Evolutionary conservation across 2,888 invertebrate species (phyloP).

Genomic region (Saturnia japonica): DNA sequence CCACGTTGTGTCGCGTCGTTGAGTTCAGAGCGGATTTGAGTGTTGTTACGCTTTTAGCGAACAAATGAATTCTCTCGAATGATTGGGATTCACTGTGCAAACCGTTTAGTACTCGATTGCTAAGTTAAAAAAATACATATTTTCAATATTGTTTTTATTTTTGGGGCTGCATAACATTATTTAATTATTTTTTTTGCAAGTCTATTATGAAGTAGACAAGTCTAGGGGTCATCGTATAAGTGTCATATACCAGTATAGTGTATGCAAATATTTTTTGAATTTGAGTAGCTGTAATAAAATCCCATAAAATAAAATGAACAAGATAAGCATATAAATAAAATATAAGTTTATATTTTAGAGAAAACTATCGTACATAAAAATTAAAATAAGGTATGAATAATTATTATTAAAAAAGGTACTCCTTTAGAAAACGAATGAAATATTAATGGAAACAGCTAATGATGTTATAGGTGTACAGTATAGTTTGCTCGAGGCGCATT

Average conservation of each 20-base stretch:
- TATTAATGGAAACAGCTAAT: conserved; percentile 25
- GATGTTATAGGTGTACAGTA: conserved; percentile 32
- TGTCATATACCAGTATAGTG: no score
- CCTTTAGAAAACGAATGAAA: not conserved
- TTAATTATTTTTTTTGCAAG: not conserved
- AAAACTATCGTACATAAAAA: no score
- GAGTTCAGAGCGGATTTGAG: conserved; percentile 51
- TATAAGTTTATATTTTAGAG: no score
- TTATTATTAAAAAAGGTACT: not conserved
- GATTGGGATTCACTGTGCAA: conserved; percentile 67
- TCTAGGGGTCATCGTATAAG: no score
- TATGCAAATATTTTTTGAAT: no score
- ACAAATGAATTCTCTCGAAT: conserved; percentile 72
- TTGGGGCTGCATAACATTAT: not conserved
- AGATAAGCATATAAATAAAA: no score
- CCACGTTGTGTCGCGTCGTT: conserved; percentile 34
- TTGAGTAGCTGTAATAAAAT: no score
- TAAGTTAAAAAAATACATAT: conserved; percentile 38
- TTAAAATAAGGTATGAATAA: no score
- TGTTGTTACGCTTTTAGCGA: conserved; percentile 72
- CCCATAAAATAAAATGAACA: no score
- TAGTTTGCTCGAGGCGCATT: conserved; percentile 54
- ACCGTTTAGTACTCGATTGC: conserved; percentile 64
- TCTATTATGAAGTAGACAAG: no score
- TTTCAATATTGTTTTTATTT: conserved; percentile 18